phyloP scores from a whole-genome alignment of 2,113 vertebrate species.

The Phrynocephalus versicolor region DNA sequence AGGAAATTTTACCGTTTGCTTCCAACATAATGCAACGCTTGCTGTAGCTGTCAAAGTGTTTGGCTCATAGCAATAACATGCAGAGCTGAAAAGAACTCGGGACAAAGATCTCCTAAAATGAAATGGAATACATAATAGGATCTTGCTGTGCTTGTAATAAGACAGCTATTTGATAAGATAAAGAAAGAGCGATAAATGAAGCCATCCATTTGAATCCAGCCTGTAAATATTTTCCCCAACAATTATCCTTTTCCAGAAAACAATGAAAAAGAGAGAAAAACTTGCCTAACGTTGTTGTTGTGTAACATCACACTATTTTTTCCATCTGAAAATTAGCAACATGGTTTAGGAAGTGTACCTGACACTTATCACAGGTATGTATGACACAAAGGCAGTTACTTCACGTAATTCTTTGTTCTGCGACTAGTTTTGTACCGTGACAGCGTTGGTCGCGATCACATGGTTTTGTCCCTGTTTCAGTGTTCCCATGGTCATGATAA shows the following conservation, averaged over 20 bases:
- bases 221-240: slow-evolving; percentile 49
- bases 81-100: slow-evolving; percentile 68
- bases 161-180: slow-evolving; percentile 58
- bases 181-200: slow-evolving; percentile 59
- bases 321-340: slow-evolving; percentile 16
- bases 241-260: slow-evolving; percentile 44
- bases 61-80: slow-evolving; percentile 69
- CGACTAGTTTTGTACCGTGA: no score
- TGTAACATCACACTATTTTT: neutral
- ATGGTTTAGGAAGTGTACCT: neutral
- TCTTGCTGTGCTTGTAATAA: slow-evolving; percentile 42
- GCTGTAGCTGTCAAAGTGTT: slow-evolving; percentile 74
- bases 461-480: no score
- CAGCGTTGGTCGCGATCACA: no score
- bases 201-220: slow-evolving; percentile 48
- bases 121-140: slow-evolving; percentile 53
- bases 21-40: slow-evolving; percentile 75
- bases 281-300: slow-evolving; percentile 34
- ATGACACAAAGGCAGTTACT: no score
- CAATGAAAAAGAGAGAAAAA: slow-evolving; percentile 16
- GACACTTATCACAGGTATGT: rapidly evolving
- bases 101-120: slow-evolving; percentile 71
- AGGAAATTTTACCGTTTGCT: slow-evolving; percentile 75
- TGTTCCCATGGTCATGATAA: no score
- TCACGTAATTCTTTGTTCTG: no score